Conservation (phyloP, 1,140 invertebrate species). For the Lamellibrachia luymesi region DNA sequence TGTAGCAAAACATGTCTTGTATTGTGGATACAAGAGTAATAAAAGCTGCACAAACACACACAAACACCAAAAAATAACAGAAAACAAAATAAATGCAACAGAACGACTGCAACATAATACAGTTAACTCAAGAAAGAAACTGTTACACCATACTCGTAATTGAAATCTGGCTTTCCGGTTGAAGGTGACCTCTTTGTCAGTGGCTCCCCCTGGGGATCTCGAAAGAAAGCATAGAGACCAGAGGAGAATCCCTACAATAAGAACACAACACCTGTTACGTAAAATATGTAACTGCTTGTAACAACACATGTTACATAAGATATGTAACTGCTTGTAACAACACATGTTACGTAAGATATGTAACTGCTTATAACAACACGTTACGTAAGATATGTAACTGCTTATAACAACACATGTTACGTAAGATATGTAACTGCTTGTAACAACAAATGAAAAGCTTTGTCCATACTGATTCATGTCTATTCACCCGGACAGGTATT, state of each 20-base stretch:
- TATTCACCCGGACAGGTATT: too few species aligned
- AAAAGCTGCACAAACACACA: slow-evolving; percentile 22
- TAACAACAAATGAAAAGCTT: too few species aligned
- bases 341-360: too few species aligned
- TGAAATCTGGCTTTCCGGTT: slow-evolving; percentile 82
- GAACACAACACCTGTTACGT: not conserved
- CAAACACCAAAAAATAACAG: slow-evolving; percentile 3
- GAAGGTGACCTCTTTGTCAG: slow-evolving; percentile 70
- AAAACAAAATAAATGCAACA: slow-evolving; percentile 22
- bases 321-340: too few species aligned
- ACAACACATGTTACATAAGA: too few species aligned
- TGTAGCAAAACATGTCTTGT: too few species aligned
- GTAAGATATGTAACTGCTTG: too few species aligned
- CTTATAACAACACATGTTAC: too few species aligned
- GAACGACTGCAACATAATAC: not conserved
- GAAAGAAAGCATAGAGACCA: slow-evolving; percentile 90
- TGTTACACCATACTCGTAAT: slow-evolving; percentile 74
- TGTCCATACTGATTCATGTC: too few species aligned
- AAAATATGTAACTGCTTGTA: too few species aligned
- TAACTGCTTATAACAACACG: too few species aligned
- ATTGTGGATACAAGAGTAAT: not conserved
- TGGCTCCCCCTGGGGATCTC: slow-evolving; percentile 81
- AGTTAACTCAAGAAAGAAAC: not conserved
- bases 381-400: too few species aligned
- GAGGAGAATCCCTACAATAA: slow-evolving; percentile 78